Conservation (phyloP, 2,888 invertebrate genomes). For the Athalia cordata region DNA sequence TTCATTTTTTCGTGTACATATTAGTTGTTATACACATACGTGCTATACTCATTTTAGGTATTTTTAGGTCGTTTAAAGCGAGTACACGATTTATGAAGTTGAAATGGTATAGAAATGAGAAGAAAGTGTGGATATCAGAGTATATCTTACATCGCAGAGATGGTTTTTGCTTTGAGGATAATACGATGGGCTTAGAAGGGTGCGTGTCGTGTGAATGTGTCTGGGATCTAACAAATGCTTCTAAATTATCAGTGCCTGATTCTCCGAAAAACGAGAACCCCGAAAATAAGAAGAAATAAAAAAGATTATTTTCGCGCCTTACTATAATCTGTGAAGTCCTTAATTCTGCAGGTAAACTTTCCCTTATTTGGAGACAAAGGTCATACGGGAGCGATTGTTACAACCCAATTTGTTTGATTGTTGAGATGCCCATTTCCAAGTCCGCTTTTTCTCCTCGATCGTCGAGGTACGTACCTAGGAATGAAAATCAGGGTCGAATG, state of each 20-base stretch:
- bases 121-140: background rate
- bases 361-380: background rate
- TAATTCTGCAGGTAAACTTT: background rate
- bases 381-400: background rate
- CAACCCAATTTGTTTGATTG: slow-evolving; percentile 17
- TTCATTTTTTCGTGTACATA: slow-evolving; percentile 61
- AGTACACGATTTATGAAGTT: no score
- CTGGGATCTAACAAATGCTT: slow-evolving; percentile 24
- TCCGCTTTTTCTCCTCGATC: slow-evolving; percentile 7
- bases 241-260: background rate
- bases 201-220: slow-evolving; percentile 12
- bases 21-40: background rate
- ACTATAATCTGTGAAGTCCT: no score
- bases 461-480: background rate
- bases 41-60: background rate
- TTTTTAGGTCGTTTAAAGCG: no score
- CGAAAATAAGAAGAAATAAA: background rate
- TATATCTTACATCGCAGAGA: background rate
- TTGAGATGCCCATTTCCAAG: slow-evolving; percentile 8
- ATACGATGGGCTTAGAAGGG: background rate
- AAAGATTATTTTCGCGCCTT: background rate
- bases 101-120: no score
- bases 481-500: slow-evolving; percentile 8
- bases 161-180: background rate
- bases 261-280: background rate